Evolutionary conservation across 92 coral and sea anemone species (phyloP).

Genomic region (Phenganax marumi): DNA sequence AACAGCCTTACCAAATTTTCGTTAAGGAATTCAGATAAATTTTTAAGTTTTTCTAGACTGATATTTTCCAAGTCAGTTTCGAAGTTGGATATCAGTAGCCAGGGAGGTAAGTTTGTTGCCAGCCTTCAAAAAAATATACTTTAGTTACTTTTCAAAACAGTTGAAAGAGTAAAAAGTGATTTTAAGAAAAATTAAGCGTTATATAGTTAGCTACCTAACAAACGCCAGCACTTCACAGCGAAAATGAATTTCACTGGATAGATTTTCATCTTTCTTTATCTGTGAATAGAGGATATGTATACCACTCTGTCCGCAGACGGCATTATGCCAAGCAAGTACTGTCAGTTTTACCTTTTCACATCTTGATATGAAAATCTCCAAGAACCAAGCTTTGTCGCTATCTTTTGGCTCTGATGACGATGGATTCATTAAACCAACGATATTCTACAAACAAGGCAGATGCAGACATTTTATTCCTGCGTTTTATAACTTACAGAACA

Average conservation of each 20-base stretch:
- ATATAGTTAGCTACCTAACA: slow-evolving; percentile 1
- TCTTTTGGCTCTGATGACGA: background rate
- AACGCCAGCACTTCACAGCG: slow-evolving; percentile 17
- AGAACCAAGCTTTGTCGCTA: background rate
- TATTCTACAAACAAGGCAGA: background rate
- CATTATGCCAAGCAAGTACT: background rate
- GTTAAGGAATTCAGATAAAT: slow-evolving; percentile 8
- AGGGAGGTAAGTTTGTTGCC: background rate
- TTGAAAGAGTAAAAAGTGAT: no score
- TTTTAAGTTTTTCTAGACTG: slow-evolving; percentile 2
- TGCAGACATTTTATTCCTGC: background rate
- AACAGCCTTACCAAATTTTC: slow-evolving; percentile 17
- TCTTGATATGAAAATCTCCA: background rate
- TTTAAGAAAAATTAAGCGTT: background rate
- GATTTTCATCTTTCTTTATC: slow-evolving; percentile 1
- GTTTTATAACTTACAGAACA: no score
- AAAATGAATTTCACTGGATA: background rate
- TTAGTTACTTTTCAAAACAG: background rate
- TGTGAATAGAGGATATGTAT: slow-evolving; percentile 4
- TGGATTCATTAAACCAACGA: background rate
- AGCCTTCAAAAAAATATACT: background rate
- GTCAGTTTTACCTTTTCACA: background rate
- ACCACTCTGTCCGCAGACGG: background rate
- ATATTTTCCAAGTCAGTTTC: slow-evolving; percentile 7
- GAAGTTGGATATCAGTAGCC: background rate